Conservation (phyloP, 2,113 vertebrate genomes). For the Engraulis encrasicolus region DNA sequence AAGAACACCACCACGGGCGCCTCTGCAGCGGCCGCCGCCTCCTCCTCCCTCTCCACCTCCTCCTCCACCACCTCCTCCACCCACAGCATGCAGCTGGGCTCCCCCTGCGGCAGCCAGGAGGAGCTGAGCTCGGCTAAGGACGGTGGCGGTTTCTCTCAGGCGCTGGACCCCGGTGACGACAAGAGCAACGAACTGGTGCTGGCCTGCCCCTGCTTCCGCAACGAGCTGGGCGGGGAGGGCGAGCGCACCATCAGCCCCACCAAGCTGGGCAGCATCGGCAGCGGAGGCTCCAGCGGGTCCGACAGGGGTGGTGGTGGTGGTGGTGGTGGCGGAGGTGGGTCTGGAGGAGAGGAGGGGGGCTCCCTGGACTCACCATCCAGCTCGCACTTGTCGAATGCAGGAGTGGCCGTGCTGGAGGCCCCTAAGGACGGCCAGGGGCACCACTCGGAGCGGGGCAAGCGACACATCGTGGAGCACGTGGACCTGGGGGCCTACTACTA, state of each 20-base stretch:
- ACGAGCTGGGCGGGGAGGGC: slow-evolving; percentile 95
- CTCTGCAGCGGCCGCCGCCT: slow-evolving; percentile 91
- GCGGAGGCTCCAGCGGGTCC: slow-evolving; percentile 73
- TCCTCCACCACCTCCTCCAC: slow-evolving; percentile 67
- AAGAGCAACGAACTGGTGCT: slow-evolving; percentile 97
- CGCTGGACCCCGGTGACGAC: slow-evolving; percentile 90
- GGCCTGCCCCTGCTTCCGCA: slow-evolving; percentile 97
- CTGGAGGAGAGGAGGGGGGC: slow-evolving; percentile 72
- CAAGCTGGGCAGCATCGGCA: slow-evolving; percentile 86
- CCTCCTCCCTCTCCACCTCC: slow-evolving; percentile 87
- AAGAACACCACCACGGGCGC: slow-evolving; percentile 97
- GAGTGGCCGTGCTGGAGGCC: slow-evolving; percentile 93
- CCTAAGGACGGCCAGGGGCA: slow-evolving; percentile 88
- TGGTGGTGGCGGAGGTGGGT: not conserved
- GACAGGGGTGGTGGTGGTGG: slow-evolving; percentile 72
- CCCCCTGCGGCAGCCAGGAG: slow-evolving; percentile 95
- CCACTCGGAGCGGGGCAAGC: slow-evolving; percentile 90
- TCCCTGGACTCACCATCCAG: slow-evolving; percentile 88
- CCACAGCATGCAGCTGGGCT: slow-evolving; percentile 84
- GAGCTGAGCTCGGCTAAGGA: slow-evolving; percentile 95
- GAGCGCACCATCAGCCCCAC: slow-evolving; percentile 92
- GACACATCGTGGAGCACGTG: slow-evolving; percentile 93
- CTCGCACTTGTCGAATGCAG: slow-evolving; percentile 93
- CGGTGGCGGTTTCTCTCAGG: slow-evolving; percentile 81
- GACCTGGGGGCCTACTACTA: slow-evolving; percentile 97